Base-by-base conservation (phyloP, 2,113 vertebrate species). In the Jacana jacana region DNA sequence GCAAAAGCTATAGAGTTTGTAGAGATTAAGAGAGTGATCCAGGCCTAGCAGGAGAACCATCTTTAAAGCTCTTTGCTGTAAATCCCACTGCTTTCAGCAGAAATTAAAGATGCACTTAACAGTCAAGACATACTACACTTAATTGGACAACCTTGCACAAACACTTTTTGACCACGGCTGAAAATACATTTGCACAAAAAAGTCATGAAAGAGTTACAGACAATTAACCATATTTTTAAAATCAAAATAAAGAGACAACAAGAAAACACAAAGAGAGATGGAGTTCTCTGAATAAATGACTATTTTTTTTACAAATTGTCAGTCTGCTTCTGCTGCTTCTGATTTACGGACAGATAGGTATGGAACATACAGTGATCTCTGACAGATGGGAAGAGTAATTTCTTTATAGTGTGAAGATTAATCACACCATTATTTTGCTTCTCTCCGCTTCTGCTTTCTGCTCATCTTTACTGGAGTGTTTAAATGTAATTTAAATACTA, bases 391-490 rank as follows among this genome's bases (percentile, higher is more conserved):
- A 90, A 90, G 42, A 77, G 28, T 30, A 33, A 95, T 78, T 83
- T 95, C 46, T 86, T 87, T 70, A 68, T 14, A 71, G 27, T 30
- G 18, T 69, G 54, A 91, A 80, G 89, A 95, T 92, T 95, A 93
- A 95, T 92, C 70, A 88, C 60, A 44, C 61, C n/a, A 78, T 93
- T 91, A 93, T 84, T 78, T 91, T 94, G 35, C 40, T 84, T 84
- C 46, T 81, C 52, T 83, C 44, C 65, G 23, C 6, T 20, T 68
- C 35, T 51, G 30, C 57, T 92, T 76, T 68, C 64, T 80, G 82
- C 30, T 89, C 18, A 42, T 86, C 82, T 68, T 49, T 65, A 24
- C 14, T 81, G 28, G 35, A 70, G 37, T 52, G 31, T 17, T 76
- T 91, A 83, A 90, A 72, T 52, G 31, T 31, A 87, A 68, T 79